Percentiles rank a stretch among this genome's conserved stretches.
Conservation (phyloP, 2,113 vertebrate genomes). For the Tauraco erythrolophus region DNA sequence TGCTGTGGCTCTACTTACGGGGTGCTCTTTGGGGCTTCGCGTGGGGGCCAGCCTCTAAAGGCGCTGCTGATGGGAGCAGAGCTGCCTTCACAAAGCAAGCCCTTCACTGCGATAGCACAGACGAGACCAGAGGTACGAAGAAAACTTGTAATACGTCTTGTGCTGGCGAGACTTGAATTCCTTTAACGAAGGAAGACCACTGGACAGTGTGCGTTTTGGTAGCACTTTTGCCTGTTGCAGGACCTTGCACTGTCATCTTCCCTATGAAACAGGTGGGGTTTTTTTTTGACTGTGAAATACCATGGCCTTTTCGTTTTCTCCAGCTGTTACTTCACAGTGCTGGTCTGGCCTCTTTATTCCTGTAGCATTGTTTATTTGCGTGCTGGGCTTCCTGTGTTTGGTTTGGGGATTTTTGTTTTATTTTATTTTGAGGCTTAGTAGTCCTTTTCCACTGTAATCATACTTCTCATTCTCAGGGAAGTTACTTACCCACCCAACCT, state of each 20-base stretch:
- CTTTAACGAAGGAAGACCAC: background rate
- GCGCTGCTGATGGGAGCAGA: background rate
- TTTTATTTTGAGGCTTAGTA: background rate
- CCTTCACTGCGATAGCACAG: background rate
- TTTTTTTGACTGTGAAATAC: background rate
- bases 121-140: background rate
- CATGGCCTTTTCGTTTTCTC: background rate
- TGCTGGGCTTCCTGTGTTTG: background rate
- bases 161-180: background rate
- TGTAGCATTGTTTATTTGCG: background rate
- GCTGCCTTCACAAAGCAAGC: background rate
- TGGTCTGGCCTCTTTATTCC: background rate
- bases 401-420: background rate
- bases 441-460: background rate
- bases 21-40: background rate
- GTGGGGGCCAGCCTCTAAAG: background rate
- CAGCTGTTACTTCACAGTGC: background rate
- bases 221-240: background rate
- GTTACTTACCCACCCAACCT: background rate
- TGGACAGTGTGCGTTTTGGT: accelerated
- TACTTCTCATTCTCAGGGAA: background rate
- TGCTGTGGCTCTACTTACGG: background rate
- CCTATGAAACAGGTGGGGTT: background rate
- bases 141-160: background rate
- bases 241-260: background rate